Base-by-base conservation (phyloP, 2,888 invertebrate genomes). In the Cyclophora albipunctata region DNA sequence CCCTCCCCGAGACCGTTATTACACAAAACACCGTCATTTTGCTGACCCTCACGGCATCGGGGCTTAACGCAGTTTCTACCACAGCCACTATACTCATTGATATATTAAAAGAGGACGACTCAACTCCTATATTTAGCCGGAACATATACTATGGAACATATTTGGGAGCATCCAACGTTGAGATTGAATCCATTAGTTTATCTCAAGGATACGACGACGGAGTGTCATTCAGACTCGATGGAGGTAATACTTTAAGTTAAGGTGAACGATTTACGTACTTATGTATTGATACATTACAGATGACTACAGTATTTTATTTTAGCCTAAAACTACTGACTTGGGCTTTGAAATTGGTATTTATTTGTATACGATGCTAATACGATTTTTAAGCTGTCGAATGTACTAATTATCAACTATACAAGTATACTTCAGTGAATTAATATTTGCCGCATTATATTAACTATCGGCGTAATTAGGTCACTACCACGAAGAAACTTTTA, bases 91-190 rank as follows among this genome's bases (percentile, higher is more conserved):
- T 89, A 46, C 49, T 83, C 41, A 53, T 89, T 46, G 75, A 81
- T 53, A 66, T 86, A 59, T 69, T 83, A 63, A 80, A 78, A 64
- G 69, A 75, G 42, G 83, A 82, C 57, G 54, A 54, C 3, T 59
- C 60, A 3, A 81, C 82, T 50, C 84, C 83, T 40, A 62, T 77
- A 34, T 81, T 84, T 54, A 71, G 55, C 48, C 64, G 71, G 57
- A 64, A 70, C 47, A 73, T 81, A 56, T 84, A 81, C 55, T 45
- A 65, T 7, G 79, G 74, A 35, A 63, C 53, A 5, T 82, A 76
- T 52, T 47, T 51, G 6, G 63, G 62, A 37, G 50, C 56, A 34
- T 56, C 57, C 1, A 50, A 51, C 49, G 47, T 81, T 45, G 62
- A 66, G 46, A 63, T 79, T 46, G 70, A 64, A 48, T 59, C 62